Conservation (phyloP, 2,797 vertebrate species). For the Tolypeutes matacus region DNA sequence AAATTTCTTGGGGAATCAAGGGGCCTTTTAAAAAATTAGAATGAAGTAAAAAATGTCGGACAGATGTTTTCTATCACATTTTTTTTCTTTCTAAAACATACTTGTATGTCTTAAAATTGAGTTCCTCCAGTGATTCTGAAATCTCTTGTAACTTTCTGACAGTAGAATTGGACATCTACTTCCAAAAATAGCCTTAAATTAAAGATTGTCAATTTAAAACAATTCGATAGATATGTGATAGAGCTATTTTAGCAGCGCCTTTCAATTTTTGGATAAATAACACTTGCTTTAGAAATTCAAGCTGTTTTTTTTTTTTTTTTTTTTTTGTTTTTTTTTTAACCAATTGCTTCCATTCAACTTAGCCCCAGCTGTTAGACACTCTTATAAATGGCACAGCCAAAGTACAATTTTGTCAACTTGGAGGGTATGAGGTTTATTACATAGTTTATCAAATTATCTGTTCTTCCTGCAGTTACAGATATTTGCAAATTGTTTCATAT, state of each 20-base stretch:
- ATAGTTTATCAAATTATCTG: background rate
- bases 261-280: constrained; percentile 43
- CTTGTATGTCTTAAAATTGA: background rate
- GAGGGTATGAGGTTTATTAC: background rate
- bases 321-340: too few relatives aligned
- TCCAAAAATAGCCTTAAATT: constrained; percentile 69
- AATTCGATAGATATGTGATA: constrained; percentile 46
- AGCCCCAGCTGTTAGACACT: background rate
- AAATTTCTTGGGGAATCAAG: background rate
- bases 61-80: background rate
- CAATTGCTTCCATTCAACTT: background rate
- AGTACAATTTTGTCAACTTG: background rate
- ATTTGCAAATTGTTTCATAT: background rate
- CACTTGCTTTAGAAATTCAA: constrained; percentile 49
- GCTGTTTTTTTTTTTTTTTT: background rate
- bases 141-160: constrained; percentile 36
- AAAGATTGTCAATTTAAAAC: background rate
- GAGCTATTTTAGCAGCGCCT: constrained; percentile 35
- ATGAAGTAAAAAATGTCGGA: background rate
- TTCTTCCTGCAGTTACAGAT: background rate
- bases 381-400: background rate
- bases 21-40: background rate
- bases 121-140: constrained; percentile 5
- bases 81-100: constrained; percentile 43
- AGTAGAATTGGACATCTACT: constrained; percentile 20